These are phyloP conservation scores for Oenanthe oenanthe DNA, from an alignment of 2,113 vertebrate species.

Conservation along the genomic window DNA sequence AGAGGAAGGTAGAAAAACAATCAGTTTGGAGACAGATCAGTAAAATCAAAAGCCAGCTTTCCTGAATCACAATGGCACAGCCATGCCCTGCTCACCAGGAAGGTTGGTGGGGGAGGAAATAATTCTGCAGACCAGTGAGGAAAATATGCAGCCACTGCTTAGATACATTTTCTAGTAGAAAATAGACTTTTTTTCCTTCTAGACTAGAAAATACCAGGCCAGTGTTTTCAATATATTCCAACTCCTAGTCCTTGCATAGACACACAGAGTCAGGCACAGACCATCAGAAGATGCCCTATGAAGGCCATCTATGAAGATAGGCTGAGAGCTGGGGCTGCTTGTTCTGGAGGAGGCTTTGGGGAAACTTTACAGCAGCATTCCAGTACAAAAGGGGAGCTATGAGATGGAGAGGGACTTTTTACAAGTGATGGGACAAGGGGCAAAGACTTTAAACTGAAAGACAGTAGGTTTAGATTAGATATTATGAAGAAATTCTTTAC, in stretches of 20 bases:
- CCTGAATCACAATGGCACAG: neutral
- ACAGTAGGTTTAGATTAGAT: neutral
- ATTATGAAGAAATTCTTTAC: neutral
- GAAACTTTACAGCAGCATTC: neutral
- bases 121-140: neutral
- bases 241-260: neutral
- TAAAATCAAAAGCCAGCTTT: constrained; percentile 40
- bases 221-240: neutral
- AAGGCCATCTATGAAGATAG: neutral
- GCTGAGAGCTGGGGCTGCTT: neutral
- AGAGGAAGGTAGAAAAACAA: neutral
- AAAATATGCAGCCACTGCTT: neutral
- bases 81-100: neutral
- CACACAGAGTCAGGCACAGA: neutral
- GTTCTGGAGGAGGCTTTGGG: neutral
- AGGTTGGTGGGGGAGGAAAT: neutral
- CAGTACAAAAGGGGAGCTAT: neutral
- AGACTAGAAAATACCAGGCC: neutral
- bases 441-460: neutral
- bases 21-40: constrained; percentile 33
- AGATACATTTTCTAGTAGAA: neutral
- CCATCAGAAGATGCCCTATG: neutral
- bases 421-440: neutral
- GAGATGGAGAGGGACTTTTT: neutral
- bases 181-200: no score